Base-by-base conservation (phyloP, 1,140 invertebrate species). In the Megalopta genalis region DNA sequence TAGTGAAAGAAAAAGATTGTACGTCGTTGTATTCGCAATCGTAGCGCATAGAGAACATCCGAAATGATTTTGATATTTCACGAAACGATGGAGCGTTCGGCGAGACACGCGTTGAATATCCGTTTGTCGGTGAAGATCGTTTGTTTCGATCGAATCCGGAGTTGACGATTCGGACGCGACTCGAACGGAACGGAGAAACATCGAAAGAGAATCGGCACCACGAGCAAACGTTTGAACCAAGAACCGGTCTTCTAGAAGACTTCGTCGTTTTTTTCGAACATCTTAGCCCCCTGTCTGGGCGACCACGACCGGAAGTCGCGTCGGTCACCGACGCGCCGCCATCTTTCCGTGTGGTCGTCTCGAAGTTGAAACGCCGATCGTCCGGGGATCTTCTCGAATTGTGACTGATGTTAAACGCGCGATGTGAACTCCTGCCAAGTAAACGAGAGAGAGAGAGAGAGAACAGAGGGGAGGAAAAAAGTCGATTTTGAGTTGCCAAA, bases 401-500 rank as follows among this genome's bases (percentile, higher is more conserved):
- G 72, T 32, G 72, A 70, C 49, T 64, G 46, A 77, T 46, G 18
- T 42, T 86, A 27, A n/a, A 57, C 14, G 86, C 80, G 84, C 88
- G n/a, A n/a, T n/a, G 85, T 88, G 83, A 46, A 91, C 87, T 91
- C 90, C 90, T 91, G 90, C 90, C 90, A 91, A 87, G 84, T 87
- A 86, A 52, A 39, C 68, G 74, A 72, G 70, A 57, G 32, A 32
- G 32, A 32, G 32, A 32, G 32, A 32, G 32, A 32, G 32, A 32
- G 32, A 32, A 32, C 1, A 32, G 32, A 32, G 32, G 4, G 32
- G 1, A 67, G 46, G 49, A 73, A 71, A 84, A 21, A 57, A 9
- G 80, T 76, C 66, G 75, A 80, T 80, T 90, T 88, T 84, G 82
- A 88, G 88, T 89, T 89, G 89, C 89, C 89, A 89, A 90, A 85